phyloP scores from a whole-genome alignment of 2,113 vertebrate species.

The Eurystomus gularis region DNA sequence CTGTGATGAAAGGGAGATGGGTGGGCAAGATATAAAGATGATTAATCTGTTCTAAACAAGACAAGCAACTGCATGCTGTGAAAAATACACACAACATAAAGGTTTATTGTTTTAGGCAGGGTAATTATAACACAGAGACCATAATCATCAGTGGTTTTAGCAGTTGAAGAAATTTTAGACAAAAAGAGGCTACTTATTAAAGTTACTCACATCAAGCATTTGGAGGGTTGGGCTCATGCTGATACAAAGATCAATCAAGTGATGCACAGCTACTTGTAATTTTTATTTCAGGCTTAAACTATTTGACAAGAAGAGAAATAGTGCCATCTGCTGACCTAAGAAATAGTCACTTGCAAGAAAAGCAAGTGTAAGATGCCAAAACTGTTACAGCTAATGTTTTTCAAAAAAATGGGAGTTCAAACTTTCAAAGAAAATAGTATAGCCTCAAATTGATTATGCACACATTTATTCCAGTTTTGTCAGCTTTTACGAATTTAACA shows the following conservation, averaged over 20 bases:
- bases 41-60: slow-evolving; percentile 39
- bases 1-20: background rate
- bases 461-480: background rate
- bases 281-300: slow-evolving; percentile 18
- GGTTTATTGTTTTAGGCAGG: slow-evolving; percentile 38
- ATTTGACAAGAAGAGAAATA: slow-evolving; percentile 62
- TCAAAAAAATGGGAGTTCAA: background rate
- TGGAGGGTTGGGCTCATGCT: slow-evolving; percentile 31
- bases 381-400: background rate
- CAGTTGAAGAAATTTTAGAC: slow-evolving; percentile 30
- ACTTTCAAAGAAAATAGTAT: background rate
- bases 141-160: slow-evolving; percentile 6
- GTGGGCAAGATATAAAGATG: slow-evolving; percentile 2
- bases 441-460: background rate
- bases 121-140: slow-evolving; percentile 38
- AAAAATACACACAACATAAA: slow-evolving; percentile 43
- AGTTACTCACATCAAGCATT: slow-evolving; percentile 47
- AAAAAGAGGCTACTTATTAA: slow-evolving; percentile 20
- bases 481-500: background rate
- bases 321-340: slow-evolving; percentile 72
- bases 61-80: slow-evolving; percentile 34
- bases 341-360: background rate
- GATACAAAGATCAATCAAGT: slow-evolving; percentile 49
- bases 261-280: background rate
- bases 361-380: background rate